These are phyloP conservation scores for Barnardius zonarius DNA, from an alignment of 2,113 vertebrate genomes.

Conservation along the genomic window DNA sequence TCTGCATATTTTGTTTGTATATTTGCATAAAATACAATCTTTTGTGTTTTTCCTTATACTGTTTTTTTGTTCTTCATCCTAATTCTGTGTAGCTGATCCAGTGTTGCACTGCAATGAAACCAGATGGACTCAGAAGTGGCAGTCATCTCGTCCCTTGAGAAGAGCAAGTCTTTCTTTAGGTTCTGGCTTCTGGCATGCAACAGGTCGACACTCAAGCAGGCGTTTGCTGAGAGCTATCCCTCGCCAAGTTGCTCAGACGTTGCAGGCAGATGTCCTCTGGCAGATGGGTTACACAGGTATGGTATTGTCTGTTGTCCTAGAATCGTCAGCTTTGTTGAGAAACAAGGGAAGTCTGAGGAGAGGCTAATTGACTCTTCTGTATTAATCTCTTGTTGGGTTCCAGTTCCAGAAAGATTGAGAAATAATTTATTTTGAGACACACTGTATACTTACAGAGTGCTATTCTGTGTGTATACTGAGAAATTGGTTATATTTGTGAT, in stretches of 20 bases:
- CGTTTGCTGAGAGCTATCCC: constrained; percentile 94
- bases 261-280: constrained; percentile 97
- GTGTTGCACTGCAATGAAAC: constrained; percentile 83
- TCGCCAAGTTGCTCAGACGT: constrained; percentile 94
- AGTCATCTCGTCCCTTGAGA: constrained; percentile 89
- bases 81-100: constrained; percentile 64
- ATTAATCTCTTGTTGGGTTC: neutral
- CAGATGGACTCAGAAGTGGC: constrained; percentile 91
- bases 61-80: neutral
- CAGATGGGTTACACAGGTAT: constrained; percentile 97
- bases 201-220: constrained; percentile 92
- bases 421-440: neutral
- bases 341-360: neutral
- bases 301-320: neutral
- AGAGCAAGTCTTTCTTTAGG: constrained; percentile 91
- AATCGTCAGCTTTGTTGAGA: neutral
- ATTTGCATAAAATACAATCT: neutral
- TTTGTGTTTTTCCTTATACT: neutral
- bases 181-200: constrained; percentile 97
- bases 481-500: neutral
- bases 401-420: neutral
- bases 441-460: accelerated
- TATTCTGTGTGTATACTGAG: neutral
- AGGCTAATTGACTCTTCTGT: neutral
- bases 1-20: neutral